Evolutionary conservation across 2,797 vertebrate species (phyloP).

Genomic region (Lindbergichthys nudifrons): DNA sequence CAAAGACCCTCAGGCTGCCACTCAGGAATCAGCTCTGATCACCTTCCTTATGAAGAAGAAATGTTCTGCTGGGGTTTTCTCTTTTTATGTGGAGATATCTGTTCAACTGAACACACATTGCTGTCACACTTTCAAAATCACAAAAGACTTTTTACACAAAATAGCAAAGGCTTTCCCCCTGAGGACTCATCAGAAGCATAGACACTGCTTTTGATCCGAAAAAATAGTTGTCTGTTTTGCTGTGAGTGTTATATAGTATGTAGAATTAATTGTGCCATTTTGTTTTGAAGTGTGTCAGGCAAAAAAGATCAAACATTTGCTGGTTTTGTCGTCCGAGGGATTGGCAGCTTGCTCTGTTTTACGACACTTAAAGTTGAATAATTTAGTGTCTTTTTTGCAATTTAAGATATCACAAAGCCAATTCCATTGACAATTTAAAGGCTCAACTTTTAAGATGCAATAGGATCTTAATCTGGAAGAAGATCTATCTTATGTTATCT

Average conservation of each 20-base stretch:
- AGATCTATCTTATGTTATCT: background rate
- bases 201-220: slow-evolving; percentile 31
- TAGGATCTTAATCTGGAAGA: background rate
- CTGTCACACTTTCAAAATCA: background rate
- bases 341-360: background rate
- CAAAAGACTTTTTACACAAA: no score
- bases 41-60: slow-evolving; percentile 17
- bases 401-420: background rate
- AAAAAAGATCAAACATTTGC: slow-evolving; percentile 10
- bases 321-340: slow-evolving; percentile 4
- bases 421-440: background rate
- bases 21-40: slow-evolving; percentile 52
- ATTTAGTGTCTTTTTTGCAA: background rate
- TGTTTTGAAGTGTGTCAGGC: background rate
- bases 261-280: slow-evolving; percentile 28
- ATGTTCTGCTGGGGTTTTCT: slow-evolving; percentile 12
- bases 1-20: slow-evolving; percentile 19
- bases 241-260: slow-evolving; percentile 17
- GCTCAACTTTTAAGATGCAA: background rate
- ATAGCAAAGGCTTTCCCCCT: no score
- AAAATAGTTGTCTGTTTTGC: slow-evolving; percentile 1
- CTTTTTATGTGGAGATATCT: slow-evolving; percentile 16
- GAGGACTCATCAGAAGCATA: slow-evolving; percentile 6
- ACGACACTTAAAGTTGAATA: background rate
- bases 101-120: slow-evolving; percentile 36